Evolutionary conservation across 2,797 vertebrate species (phyloP), one percentile per base, ranked within the genome.

Genomic region (Otolemur crassicaudatus): DNA sequence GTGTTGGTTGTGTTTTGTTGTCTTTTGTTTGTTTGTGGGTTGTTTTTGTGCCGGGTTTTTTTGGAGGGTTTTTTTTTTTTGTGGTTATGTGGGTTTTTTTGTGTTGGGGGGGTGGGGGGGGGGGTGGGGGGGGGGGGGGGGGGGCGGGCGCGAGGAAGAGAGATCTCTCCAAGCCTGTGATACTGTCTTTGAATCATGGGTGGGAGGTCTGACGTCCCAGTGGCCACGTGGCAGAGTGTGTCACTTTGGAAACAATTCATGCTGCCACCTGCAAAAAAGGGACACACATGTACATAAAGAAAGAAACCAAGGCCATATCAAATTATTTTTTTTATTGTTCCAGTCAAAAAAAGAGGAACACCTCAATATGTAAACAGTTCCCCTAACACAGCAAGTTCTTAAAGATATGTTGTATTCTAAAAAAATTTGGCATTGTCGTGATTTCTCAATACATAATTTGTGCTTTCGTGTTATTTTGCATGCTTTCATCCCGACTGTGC

Each of bases 361-460:
- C 92, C 77, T 96, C 92, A 96, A n/a, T 96, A 96, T 92, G 80
- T 97, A 95, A 98, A 96, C 76, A 91, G 40, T 96, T 97, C 95
- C 97, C 87, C 92, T 97, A 83, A 87, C 96, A 98, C 75, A 96
- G 79, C 85, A 0, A 72, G 90, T 97, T 96, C 90, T 93, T 95
- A 94, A 97, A 98, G 97, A 96, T 89, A 58, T 27, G 46, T 81
- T 73, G 82, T 69, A 97, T 96, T 86, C 87, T 93, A 93, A 96
- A 97, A 98, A 98, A 95, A 75, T 61, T 88, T 98, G 98, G 97
- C 97, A 96, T 97, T 72, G 92, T 97, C 94, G 83, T 96, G 91
- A 43, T 97, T 93, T 98, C 89, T 95, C 93, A 97, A 90, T 95
- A 98, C 83, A 67, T 91, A 94, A 94, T 96, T 98, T 98, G 97